A percentile compares a stretch with the other conserved stretches of the same genome.
Evolutionary conservation across 2,888 invertebrate species (phyloP).

Genomic region (Cremastinae sp.): DNA sequence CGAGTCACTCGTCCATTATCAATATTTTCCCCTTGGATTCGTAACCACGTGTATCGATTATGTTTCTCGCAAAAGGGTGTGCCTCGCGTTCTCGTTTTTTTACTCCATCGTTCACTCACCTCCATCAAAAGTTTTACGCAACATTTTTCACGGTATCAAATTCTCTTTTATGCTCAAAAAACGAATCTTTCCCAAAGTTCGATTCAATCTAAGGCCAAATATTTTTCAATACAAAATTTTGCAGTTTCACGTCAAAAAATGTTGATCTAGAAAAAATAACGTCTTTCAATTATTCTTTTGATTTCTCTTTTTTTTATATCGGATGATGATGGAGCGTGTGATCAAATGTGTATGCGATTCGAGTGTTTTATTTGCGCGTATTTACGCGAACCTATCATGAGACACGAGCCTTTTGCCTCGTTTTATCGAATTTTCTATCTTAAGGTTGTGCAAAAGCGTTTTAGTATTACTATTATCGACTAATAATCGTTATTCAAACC

Average conservation of each 20-base stretch:
- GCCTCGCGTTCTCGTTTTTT: not conserved
- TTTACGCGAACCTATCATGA: constrained; percentile 10
- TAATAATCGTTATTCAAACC: constrained; percentile 29
- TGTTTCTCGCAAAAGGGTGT: not conserved
- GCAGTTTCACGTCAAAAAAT: constrained; percentile 4
- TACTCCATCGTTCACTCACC: no score
- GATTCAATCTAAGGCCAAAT: no score
- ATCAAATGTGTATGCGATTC: constrained; percentile 12
- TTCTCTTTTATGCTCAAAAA: no score
- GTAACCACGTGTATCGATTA: not conserved
- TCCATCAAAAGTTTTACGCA: no score
- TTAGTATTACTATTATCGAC: constrained; percentile 22
- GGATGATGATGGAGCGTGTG: constrained; percentile 45
- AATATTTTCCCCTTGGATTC: not conserved
- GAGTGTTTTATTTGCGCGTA: constrained; percentile 1
- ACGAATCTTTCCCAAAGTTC: no score
- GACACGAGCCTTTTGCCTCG: constrained; percentile 15
- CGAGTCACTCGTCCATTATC: not conserved
- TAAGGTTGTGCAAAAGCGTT: constrained; percentile 59
- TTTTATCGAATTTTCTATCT: constrained; percentile 35
- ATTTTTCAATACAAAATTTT: not conserved
- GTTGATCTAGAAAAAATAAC: constrained; percentile 23
- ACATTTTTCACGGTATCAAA: no score
- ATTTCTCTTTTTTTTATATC: constrained; percentile 47
- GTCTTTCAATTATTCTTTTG: constrained; percentile 12